A percentile compares a stretch with the other conserved stretches of the same genome.
Evolutionary conservation across 2,113 vertebrate genomes (phyloP).

Genomic region (cattle (Bos taurus)): ARS-UCD2.0 NC_037344.1:65496501-65497000

Average conservation of each 20-base stretch:
- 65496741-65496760: not conserved
- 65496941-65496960: not conserved
- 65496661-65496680: not conserved
- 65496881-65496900: not conserved
- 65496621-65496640: rapidly evolving
- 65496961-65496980: not conserved
- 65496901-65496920: not conserved
- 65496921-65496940: not conserved
- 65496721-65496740: not conserved
- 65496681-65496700: not conserved
- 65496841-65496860: not conserved
- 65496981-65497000: not conserved
- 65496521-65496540: not conserved
- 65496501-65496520: not conserved
- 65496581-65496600: not conserved
- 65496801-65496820: not conserved
- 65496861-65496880: not conserved
- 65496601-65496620: not conserved
- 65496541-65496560: not conserved
- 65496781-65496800: not conserved
- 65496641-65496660: not conserved
- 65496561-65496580: not conserved
- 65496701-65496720: not conserved
- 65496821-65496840: not conserved
- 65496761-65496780: not conserved